A percentile compares a stretch with the other conserved stretches of the same genome.
phyloP scores from a whole-genome alignment of 1,140 invertebrate species.

The Aricia agestis region DNA sequence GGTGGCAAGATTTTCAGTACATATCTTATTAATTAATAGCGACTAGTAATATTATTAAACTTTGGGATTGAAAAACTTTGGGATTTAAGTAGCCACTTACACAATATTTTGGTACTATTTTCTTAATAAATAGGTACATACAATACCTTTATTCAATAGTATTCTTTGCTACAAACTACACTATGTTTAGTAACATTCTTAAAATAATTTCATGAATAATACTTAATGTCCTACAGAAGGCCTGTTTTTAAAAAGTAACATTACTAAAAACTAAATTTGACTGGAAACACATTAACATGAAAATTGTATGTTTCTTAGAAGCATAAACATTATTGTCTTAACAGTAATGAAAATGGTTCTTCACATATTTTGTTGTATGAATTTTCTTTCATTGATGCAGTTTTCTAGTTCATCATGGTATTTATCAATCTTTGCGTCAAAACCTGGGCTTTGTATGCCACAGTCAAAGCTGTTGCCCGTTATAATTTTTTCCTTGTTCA shows the following conservation, averaged over 20 bases:
- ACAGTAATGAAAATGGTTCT: background rate
- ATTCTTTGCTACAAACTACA: too few species aligned
- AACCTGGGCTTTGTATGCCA: constrained; percentile 60
- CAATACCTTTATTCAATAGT: too few species aligned
- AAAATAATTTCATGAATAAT: too few species aligned
- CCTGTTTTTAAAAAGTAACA: too few species aligned
- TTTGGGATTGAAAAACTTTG: background rate
- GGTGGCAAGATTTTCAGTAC: background rate
- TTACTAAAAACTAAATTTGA: too few species aligned
- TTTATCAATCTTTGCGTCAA: constrained; percentile 67
- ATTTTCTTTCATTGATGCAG: constrained; percentile 73
- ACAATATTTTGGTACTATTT: too few species aligned
- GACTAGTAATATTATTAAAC: background rate
- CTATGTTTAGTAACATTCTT: too few species aligned
- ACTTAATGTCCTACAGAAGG: too few species aligned
- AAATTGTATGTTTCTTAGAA: background rate
- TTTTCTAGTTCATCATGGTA: constrained; percentile 75
- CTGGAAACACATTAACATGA: too few species aligned
- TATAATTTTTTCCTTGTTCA: constrained; percentile 71
- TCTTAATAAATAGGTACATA: too few species aligned
- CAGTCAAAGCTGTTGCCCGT: constrained; percentile 72
- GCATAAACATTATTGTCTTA: background rate
- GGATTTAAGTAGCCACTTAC: too few species aligned
- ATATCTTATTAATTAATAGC: background rate
- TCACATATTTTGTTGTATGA: constrained; percentile 68